These are phyloP conservation scores for Scaeva pyrastri DNA, from an alignment of 2,888 invertebrate genomes.

Conservation along the genomic window DNA sequence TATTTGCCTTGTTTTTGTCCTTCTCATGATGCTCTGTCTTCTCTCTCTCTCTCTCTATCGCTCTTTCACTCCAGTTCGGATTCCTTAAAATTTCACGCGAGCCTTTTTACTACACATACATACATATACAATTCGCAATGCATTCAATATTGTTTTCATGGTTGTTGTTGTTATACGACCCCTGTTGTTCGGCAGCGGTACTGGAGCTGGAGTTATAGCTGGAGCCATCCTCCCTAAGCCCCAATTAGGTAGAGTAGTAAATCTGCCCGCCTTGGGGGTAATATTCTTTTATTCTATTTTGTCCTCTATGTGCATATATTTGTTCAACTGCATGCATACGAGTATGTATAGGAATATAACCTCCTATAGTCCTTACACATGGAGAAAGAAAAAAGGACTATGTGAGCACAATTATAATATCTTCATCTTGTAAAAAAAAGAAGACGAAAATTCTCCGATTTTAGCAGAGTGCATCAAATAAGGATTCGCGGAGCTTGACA, in stretches of 20 bases:
- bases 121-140: conserved; percentile 38
- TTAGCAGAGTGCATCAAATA: conserved; percentile 30
- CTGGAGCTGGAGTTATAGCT: not conserved
- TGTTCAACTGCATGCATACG: conserved; percentile 10
- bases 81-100: conserved; percentile 48
- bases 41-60: not conserved
- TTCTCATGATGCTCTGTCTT: not conserved
- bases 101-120: conserved; percentile 39
- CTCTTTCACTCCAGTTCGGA: conserved; percentile 3
- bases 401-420: conserved; percentile 20
- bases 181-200: conserved; percentile 13
- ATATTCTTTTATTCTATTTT: conserved; percentile 51
- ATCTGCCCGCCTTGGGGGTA: conserved; percentile 52
- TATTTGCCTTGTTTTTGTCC: conserved; percentile 45
- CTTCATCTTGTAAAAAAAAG: conserved; percentile 29
- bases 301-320: conserved; percentile 13
- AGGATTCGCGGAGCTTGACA: conserved; percentile 36
- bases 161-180: conserved; percentile 17
- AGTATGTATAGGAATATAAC: not conserved
- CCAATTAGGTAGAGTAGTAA: conserved; percentile 62
- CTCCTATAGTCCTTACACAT: not conserved
- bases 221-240: conserved; percentile 25
- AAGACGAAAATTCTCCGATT: too few relatives aligned
- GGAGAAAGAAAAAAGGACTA: not conserved
- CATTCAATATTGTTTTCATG: conserved; percentile 37